Base-by-base conservation (phyloP, 2,113 vertebrate genomes). In the Collichthys lucidus region DNA sequence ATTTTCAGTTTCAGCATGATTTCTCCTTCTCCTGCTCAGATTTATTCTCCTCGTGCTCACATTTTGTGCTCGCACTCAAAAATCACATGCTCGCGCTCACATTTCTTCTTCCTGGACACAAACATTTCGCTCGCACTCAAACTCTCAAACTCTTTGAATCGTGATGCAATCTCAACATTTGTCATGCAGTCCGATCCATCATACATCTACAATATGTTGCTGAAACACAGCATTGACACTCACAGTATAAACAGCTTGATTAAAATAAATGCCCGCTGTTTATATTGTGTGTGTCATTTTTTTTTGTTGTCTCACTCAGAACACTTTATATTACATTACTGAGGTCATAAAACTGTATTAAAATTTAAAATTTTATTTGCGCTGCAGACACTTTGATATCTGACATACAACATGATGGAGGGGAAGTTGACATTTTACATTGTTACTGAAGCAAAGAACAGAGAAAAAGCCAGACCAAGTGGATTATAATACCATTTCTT, bases 321-420 rank as follows among this genome's bases (percentile, higher is more conserved):
- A 53, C 31, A 35, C 8, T 62, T 77, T 59, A 20, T 79, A 50
- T 74, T 61, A 52, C 20, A 53, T 73, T 62, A 77, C 76, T 66
- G 26, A 17, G 52, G 44, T 64, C 59, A 63, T 47, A 49, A 35
- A 24, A 78, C 12, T 57, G 22, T 60, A 17, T 55, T 19, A 49
- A 65, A 52, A 15, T 76, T 53, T n/a, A 49, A 65, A 52, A 15
- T 76, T 53, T n/a, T 11, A 63, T 80, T 67, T 77, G 12, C 40
- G 35, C 10, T 49, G 31, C 64, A 60, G 60, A 76, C 49, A 46
- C 60, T 53, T 69, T 74, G 29, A 69, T 14, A 68, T 84, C 50
- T 63, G 20, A 67, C 42, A 40, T 10, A 19, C 20, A 50, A 15
- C 22, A 56, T 61, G n/a, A 56, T 40, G 35, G 26, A 63, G 5